A percentile compares a stretch with the other conserved stretches of the same genome.
Evolutionary conservation across 2,797 vertebrate species (phyloP).

Genomic region (Danio tinwini): DNA sequence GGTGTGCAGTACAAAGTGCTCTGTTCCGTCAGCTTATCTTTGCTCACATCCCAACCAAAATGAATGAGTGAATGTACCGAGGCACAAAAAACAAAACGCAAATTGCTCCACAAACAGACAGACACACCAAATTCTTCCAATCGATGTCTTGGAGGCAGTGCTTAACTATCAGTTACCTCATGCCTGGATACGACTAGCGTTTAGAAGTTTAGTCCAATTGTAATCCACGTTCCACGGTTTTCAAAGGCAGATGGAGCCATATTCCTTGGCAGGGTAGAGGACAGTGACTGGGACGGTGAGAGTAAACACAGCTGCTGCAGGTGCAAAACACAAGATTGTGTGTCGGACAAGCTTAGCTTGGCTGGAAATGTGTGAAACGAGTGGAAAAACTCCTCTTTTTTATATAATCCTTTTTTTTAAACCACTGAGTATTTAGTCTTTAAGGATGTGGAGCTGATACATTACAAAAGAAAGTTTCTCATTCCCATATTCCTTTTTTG

Average conservation of each 20-base stretch:
- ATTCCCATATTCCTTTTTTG: constrained; percentile 73
- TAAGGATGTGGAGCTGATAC: constrained; percentile 62
- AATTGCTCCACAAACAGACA: constrained; percentile 52
- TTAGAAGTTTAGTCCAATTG: constrained; percentile 28
- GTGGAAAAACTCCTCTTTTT: constrained; percentile 3
- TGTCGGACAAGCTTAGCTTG: constrained; percentile 26
- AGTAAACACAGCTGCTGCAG: constrained; percentile 43
- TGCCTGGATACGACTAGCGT: constrained; percentile 33
- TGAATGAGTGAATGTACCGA: constrained; percentile 38
- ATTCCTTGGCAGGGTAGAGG: constrained; percentile 69
- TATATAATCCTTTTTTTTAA: not conserved
- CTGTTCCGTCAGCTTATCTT: constrained; percentile 24
- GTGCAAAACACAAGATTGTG: constrained; percentile 44
- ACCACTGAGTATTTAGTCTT: constrained; percentile 56
- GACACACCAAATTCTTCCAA: constrained; percentile 43
- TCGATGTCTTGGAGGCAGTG: constrained; percentile 51
- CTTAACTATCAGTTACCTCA: constrained; percentile 44
- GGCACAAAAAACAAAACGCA: constrained; percentile 54
- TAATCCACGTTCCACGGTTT: constrained; percentile 40
- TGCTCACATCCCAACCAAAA: not conserved
- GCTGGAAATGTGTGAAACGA: constrained; percentile 24
- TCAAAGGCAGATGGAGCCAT: constrained; percentile 56
- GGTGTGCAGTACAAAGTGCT: constrained; percentile 26
- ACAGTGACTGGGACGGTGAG: constrained; percentile 52
- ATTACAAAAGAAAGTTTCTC: constrained; percentile 69